phyloP scores from a whole-genome alignment of 2,113 vertebrate genomes.

The Bucco capensis region DNA sequence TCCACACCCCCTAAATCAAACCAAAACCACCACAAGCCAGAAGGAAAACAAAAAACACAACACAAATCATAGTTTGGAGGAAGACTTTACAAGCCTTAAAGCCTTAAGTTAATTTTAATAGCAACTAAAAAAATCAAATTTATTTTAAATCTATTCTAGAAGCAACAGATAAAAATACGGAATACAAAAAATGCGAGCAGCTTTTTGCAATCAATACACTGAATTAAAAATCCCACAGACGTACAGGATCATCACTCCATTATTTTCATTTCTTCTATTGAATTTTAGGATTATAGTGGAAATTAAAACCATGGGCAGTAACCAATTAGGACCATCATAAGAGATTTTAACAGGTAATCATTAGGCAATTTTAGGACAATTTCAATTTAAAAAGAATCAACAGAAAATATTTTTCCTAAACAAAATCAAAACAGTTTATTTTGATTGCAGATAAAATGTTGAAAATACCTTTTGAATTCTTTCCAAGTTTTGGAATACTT shows the following conservation, averaged over 20 bases:
- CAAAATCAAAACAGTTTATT: neutral
- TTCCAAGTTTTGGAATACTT: neutral
- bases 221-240: neutral
- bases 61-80: neutral
- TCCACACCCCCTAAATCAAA: neutral
- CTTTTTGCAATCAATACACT: neutral
- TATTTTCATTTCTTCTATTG: neutral
- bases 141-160: neutral
- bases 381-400: neutral
- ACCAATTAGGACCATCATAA: neutral
- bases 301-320: neutral
- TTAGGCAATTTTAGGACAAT: neutral
- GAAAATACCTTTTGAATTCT: conserved; percentile 40
- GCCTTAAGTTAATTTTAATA: neutral
- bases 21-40: neutral
- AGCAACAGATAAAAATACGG: neutral
- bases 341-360: neutral
- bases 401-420: neutral
- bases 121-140: neutral
- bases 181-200: neutral
- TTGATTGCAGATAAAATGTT: neutral
- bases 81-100: neutral
- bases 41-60: neutral
- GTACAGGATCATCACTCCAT: neutral
- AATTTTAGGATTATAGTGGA: neutral